Evolutionary conservation across 2,888 invertebrate species (phyloP), one percentile per base, ranked within the genome.

Genomic region (Tetrapedia diversipes): DNA sequence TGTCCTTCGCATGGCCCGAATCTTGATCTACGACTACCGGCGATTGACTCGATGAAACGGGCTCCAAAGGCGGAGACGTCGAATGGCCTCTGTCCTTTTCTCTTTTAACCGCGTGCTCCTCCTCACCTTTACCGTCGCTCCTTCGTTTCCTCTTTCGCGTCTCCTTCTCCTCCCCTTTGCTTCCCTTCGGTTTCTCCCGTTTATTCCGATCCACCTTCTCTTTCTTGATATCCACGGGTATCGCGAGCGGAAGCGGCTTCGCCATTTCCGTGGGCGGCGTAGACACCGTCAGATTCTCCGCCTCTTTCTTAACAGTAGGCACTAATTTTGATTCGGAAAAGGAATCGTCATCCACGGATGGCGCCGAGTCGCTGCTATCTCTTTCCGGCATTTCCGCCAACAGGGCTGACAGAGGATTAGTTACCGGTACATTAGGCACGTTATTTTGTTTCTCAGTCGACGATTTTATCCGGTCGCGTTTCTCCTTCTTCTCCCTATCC

Each of bases 401-500:
- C 84, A 87, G 91, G 82, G 88, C 91, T 82, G 73, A 89, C 49
- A 87, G 78, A 0, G 94, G 92, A 89, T 93, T 95, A 61, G 90
- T 93, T 47, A 92, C 93, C 91, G 16, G 92, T 22, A 72, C 75
- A 32, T 72, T 83, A 37, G 81, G 77, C 37, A 81, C 79, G 54
- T 82, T 85, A 65, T 82, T 88, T 61, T 87, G 87, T 63, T 91
- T 91, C 10, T 88, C 90, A 7, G 22, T 74, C n/a, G 84, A 76
- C 14, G 86, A 87, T 45, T 92, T 92, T 14, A 90, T 87, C 53
- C 90, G 90, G 11, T 92, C 92, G 22, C 90, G 90, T 56, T 89
- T 90, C 19, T 89, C 88, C 39, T 88, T 90, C 49, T 88, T 90
- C 37, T 94, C 95, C 83, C 94, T 93, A 56, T 95, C 94, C 86